A percentile compares a stretch with the other conserved stretches of the same genome.
Conservation (phyloP, 2,797 vertebrate species). For the Acrocephalus scirpaceus region DNA sequence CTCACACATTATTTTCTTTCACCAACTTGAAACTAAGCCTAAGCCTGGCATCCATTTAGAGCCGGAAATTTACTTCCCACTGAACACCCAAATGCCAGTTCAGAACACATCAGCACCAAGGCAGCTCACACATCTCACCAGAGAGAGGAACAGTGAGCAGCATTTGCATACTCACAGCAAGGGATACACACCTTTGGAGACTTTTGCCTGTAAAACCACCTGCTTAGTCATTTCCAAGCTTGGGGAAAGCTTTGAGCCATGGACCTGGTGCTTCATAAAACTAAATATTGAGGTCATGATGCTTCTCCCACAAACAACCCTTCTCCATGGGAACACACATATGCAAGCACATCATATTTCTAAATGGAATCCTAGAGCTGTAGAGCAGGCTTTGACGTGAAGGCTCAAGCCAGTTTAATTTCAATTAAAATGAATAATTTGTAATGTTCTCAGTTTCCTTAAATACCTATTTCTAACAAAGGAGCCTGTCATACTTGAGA, state of each 20-base stretch:
- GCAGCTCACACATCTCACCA: neutral
- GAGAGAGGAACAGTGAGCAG: neutral
- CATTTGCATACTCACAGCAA: neutral
- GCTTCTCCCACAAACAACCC: neutral
- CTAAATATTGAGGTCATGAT: neutral
- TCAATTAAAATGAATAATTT: conserved; percentile 2
- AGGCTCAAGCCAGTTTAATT: neutral
- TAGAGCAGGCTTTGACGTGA: neutral
- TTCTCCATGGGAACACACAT: neutral
- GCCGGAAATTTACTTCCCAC: neutral
- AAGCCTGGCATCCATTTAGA: neutral
- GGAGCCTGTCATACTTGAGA: conserved; percentile 24
- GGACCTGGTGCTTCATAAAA: neutral
- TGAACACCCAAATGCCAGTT: neutral
- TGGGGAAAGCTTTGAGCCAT: neutral
- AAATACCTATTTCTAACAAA: conserved; percentile 40
- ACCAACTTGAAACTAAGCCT: neutral
- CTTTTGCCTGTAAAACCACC: neutral
- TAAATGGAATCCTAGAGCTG: neutral
- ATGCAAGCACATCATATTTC: neutral
- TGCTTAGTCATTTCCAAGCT: neutral
- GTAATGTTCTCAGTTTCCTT: conserved; percentile 5
- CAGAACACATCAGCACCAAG: neutral
- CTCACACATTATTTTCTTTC: neutral
- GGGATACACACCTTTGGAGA: neutral